phyloP scores from a whole-genome alignment of 2,888 invertebrate species.

The Dromius quadrimaculatus region DNA sequence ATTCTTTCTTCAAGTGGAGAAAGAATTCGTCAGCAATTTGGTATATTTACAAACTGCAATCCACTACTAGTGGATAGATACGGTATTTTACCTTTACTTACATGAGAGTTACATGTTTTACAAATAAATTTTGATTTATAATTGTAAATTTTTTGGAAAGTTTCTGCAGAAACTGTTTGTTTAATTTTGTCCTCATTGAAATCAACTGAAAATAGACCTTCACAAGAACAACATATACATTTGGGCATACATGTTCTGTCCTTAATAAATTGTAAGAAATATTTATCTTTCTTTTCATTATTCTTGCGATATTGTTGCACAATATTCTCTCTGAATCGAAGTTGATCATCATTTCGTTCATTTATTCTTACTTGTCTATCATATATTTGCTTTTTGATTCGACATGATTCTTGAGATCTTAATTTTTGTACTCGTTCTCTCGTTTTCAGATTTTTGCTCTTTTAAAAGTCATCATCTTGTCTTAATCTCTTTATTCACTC shows the following conservation, averaged over 20 bases:
- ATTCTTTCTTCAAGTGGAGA: no score
- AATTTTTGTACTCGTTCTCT: background rate
- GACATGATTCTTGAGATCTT: background rate
- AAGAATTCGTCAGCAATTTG: no score
- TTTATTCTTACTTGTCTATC: background rate
- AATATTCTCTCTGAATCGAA: background rate
- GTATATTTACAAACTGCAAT: no score
- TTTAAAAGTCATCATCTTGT: no score
- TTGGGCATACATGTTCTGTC: background rate
- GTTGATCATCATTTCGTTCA: background rate
- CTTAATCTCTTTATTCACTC: no score
- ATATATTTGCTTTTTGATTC: background rate
- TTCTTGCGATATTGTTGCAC: background rate
- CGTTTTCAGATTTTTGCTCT: no score
- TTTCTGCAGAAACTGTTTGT: background rate
- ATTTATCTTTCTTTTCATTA: background rate
- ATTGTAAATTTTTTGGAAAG: background rate
- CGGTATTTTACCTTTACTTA: no score
- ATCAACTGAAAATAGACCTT: background rate
- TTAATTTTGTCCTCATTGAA: background rate
- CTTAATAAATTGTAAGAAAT: constrained; percentile 1
- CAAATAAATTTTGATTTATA: background rate
- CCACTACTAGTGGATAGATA: no score
- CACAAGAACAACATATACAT: background rate
- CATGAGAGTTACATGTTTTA: background rate